Base-by-base conservation (phyloP, 2,888 invertebrate genomes). In the Tholera decimalis region DNA sequence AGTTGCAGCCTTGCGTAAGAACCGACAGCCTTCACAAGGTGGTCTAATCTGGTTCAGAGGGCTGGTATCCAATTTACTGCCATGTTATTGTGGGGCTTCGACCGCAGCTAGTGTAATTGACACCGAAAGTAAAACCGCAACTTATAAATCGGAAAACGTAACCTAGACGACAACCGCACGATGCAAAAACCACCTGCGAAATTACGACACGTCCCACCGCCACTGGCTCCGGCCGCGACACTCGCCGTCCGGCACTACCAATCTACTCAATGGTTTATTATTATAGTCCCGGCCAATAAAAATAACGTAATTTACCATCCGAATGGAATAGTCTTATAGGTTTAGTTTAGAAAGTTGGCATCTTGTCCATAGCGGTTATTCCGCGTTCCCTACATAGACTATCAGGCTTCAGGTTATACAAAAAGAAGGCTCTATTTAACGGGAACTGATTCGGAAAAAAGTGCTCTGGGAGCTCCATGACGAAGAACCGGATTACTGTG, bases 321-420 rank as follows among this genome's bases (percentile, higher is more conserved):
- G 87, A 87, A 92, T 90, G 88, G 88, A 89, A 83, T 86, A 79
- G 83, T 88, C 90, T 93, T 91, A 92, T 92, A 92, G 93, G 90
- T 93, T 93, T 91, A 92, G 93, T 93, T 94, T 93, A 93, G 94
- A 95, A 94, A 94, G 94, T 94, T 92, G 93, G 91, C 93, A 93
- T 93, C 93, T 94, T 93, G 94, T 94, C 91, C 88, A 85, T 91
- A 91, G 93, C 91, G 91, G 93, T 91, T 91, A 91, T 91, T 92
- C 90, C 89, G 91, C 89, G 91, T 89, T 91, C 90, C 92, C 91
- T 92, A 89, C 91, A 90, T 88, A 89, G 89, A 88, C 90, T 89
- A 88, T 87, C 88, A 87, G 87, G 82, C 89, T 87, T 87, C 88
- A 85, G 87, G 87, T 88, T 88, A 78, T 83, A 88, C 86, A 93